Base-by-base conservation (phyloP, 2,888 invertebrate genomes). In the Cynaeus angustus region DNA sequence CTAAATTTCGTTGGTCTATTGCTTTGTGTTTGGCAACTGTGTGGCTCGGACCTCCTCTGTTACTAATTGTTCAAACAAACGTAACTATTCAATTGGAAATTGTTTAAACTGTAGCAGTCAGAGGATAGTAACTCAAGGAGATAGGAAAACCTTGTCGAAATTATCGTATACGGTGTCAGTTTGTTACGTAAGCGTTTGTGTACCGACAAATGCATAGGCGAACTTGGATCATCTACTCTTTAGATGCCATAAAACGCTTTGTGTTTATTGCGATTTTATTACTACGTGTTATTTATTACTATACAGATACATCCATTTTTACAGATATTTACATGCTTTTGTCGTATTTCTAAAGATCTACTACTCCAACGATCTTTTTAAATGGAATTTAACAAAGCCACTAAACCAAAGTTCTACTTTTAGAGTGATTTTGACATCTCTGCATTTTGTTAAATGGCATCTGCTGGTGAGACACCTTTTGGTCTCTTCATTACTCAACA, bases 1-100 rank as follows among this genome's bases (percentile, higher is more conserved):
- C 70, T 66, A 53, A 66, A 66, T 66, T 65, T 56, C 38, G 48
- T 13, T 53, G 21, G 52, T 3, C 52, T 26, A n/a, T 13, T 45
- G 30, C 26, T 61, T 38, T 56, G 16, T 14, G 56, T 21, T 56
- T 28, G 10, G 26, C 28, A 50, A 50, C n/a, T 28, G 28, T 10
- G 10, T 16, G 13, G 10, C 28, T 26, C n/a, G 16, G 48, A 13
- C 56, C 26, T 43, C 26, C 14, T 33, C 53, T 30, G 41, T 26
- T 26, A 28, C 43, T 41, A 41, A 43, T 28, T 50, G 26, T 28
- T 41, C 9, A 16, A 55, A 37, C n/a, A 55, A 55, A 55, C 37
- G 37, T 38, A 14, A 33, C 50, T n/a, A 16, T 10, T 37, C 5
- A 37, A 55, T 16, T 10, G n/a, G n/a, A n/a, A n/a, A n/a, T n/a